Percentiles rank a stretch among this genome's conserved stretches.
Conservation (phyloP, 2,113 vertebrate species). For the Eidolon helvum region DNA sequence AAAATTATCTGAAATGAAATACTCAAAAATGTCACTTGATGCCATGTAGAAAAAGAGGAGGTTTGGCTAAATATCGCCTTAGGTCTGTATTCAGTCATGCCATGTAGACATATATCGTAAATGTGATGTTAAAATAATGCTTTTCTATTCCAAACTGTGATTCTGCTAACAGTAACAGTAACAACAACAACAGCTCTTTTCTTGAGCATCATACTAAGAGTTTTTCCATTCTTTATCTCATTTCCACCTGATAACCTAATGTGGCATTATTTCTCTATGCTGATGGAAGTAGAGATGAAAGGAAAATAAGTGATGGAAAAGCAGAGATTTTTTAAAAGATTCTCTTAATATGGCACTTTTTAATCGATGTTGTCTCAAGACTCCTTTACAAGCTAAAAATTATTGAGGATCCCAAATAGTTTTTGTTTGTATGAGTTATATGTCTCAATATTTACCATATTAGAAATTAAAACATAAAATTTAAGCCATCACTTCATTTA, state of each 20-base stretch:
- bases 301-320: neutral
- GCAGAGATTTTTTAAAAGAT: neutral
- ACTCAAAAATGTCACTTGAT: neutral
- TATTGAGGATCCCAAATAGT: neutral
- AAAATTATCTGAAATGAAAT: neutral
- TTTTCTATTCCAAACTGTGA: neutral
- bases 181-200: neutral
- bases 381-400: neutral
- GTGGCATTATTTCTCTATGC: neutral
- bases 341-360: neutral
- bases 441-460: neutral
- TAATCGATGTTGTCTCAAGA: neutral
- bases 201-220: neutral
- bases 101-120: neutral
- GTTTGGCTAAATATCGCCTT: neutral
- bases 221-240: neutral
- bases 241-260: neutral
- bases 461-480: conserved; percentile 8
- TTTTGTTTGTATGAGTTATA: neutral
- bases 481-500: neutral
- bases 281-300: neutral
- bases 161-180: neutral
- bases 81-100: neutral
- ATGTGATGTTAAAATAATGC: neutral
- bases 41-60: neutral